phyloP scores from a whole-genome alignment of 2,113 vertebrate genomes.

The Orientallactaga bullata region DNA sequence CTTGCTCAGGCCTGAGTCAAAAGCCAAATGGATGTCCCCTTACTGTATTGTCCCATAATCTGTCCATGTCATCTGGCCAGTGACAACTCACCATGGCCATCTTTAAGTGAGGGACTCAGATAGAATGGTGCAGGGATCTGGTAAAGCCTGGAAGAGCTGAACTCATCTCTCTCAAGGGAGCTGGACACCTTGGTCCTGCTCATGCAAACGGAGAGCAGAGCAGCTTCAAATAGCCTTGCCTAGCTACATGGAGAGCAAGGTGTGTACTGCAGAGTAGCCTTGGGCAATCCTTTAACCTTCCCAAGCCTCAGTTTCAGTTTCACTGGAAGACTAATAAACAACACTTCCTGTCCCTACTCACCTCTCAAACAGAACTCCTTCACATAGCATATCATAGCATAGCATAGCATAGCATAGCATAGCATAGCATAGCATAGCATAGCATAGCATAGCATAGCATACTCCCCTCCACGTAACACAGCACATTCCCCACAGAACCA shows the following conservation, averaged over 20 bases:
- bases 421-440: too few relatives aligned
- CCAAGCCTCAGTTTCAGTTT: conserved; percentile 23
- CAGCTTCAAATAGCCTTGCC: not conserved
- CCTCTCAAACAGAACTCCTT: not conserved
- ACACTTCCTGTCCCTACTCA: not conserved
- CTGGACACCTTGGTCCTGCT: not conserved
- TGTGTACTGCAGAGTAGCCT: not conserved
- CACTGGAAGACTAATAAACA: not conserved
- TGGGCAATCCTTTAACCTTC: not conserved
- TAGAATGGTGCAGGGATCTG: not conserved
- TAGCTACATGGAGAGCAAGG: not conserved
- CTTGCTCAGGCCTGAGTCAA: not conserved
- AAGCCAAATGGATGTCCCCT: not conserved
- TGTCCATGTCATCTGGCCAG: not conserved
- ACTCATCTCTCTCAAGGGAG: not conserved
- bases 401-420: too few relatives aligned
- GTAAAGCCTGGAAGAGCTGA: not conserved
- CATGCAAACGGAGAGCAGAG: not conserved
- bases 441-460: too few relatives aligned
- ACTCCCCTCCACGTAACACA: not conserved
- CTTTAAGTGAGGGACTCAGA: not conserved
- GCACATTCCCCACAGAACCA: not conserved
- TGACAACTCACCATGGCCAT: not conserved
- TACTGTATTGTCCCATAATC: not conserved
- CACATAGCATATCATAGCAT: too few relatives aligned